These are phyloP conservation scores for Acipenser ruthenus DNA, from an alignment of 2,797 vertebrate species.

Conservation along the genomic window DNA sequence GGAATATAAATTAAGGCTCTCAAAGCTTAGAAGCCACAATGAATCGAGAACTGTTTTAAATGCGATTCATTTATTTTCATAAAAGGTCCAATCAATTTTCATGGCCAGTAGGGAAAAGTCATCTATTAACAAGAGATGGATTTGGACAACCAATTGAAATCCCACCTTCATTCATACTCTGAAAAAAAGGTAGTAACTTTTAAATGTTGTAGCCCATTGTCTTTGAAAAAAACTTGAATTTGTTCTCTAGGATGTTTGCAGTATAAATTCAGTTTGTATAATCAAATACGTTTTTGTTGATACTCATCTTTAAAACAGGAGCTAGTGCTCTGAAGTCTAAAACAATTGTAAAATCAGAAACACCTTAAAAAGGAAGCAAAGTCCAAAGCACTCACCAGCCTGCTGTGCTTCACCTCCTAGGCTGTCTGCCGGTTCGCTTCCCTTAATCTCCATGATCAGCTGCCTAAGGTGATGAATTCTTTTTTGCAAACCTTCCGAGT, in stretches of 20 bases:
- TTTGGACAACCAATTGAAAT: background rate
- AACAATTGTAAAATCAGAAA: too few species aligned
- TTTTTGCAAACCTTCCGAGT: constrained; percentile 30
- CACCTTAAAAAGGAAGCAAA: background rate
- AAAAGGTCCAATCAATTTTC: constrained; percentile 2
- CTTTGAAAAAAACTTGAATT: too few species aligned
- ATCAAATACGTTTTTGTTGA: too few species aligned
- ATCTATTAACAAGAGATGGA: background rate
- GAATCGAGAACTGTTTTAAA: constrained; percentile 7
- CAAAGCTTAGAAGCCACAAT: background rate
- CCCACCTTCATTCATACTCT: background rate
- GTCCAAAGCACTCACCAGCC: constrained; percentile 29
- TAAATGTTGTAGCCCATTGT: too few species aligned
- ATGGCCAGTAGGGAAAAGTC: background rate
- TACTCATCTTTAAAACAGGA: background rate
- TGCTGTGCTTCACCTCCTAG: constrained; percentile 40
- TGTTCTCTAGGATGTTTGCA: too few species aligned
- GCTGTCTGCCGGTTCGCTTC: constrained; percentile 47
- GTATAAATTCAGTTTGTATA: too few species aligned
- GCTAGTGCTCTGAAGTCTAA: background rate
- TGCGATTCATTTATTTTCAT: constrained; percentile 1
- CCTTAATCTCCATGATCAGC: constrained; percentile 62
- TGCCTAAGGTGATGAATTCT: constrained; percentile 33
- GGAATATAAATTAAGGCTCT: background rate
- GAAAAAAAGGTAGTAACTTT: background rate